Evolutionary conservation across 2,113 vertebrate genomes (phyloP).

Genomic region (Pao palembangensis): DNA sequence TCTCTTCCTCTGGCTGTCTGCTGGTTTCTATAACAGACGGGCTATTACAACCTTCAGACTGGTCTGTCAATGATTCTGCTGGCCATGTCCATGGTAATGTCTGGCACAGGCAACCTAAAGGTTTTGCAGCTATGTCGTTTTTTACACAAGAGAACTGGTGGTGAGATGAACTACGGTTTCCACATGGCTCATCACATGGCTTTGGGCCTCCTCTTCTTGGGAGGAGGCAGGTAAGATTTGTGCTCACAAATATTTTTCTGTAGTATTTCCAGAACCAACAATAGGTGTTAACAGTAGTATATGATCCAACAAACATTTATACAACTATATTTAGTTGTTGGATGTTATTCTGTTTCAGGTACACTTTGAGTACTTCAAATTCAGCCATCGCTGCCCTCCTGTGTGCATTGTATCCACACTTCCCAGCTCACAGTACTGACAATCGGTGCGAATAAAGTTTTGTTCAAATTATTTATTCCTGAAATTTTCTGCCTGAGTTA

Average conservation of each 20-base stretch:
- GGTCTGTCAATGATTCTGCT: slow-evolving; percentile 91
- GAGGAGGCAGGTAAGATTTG: slow-evolving; percentile 86
- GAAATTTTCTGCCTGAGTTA: background rate
- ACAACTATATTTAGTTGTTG: background rate
- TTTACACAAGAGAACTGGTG: slow-evolving; percentile 91
- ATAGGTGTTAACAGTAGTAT: background rate
- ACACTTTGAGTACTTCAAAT: slow-evolving; percentile 92
- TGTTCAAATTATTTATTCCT: no score
- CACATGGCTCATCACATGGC: slow-evolving; percentile 98
- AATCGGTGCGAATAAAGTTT: slow-evolving; percentile 80
- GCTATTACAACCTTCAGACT: slow-evolving; percentile 91
- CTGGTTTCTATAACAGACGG: slow-evolving; percentile 72
- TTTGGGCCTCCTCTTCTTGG: slow-evolving; percentile 91
- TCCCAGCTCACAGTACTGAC: slow-evolving; percentile 95
- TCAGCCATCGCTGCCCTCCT: slow-evolving; percentile 95
- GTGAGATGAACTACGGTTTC: slow-evolving; percentile 98
- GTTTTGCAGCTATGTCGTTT: slow-evolving; percentile 95
- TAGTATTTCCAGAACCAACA: no score
- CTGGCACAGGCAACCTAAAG: slow-evolving; percentile 90
- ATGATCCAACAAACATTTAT: no score
- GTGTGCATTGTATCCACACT: slow-evolving; percentile 95
- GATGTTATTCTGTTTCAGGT: slow-evolving; percentile 69
- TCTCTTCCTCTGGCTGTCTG: background rate
- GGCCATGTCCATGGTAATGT: slow-evolving; percentile 94
- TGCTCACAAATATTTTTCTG: background rate